phyloP scores from a whole-genome alignment of 2,888 invertebrate species.

The Galeruca laticollis region DNA sequence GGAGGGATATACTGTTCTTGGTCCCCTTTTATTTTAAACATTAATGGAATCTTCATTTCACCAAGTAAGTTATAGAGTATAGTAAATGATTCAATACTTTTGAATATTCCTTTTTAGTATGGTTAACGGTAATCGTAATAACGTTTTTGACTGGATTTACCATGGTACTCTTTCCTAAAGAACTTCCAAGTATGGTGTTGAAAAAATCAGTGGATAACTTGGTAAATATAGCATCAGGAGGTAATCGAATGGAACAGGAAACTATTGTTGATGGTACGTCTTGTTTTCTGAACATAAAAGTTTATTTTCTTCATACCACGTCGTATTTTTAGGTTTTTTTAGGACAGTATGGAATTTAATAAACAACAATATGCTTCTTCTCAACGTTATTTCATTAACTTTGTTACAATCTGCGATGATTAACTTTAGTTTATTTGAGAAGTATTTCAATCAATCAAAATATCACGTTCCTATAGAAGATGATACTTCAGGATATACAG shows the following conservation, averaged over 20 bases:
- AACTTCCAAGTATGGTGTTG: slow-evolving; percentile 69
- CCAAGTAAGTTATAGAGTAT: slow-evolving; percentile 47
- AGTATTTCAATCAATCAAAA: slow-evolving; percentile 71
- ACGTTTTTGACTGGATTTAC: slow-evolving; percentile 67
- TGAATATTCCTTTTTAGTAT: slow-evolving; percentile 62
- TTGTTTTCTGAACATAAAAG: slow-evolving; percentile 1
- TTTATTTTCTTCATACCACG: neutral
- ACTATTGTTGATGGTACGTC: slow-evolving; percentile 51
- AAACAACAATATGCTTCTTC: slow-evolving; percentile 70
- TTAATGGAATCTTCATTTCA: slow-evolving; percentile 53
- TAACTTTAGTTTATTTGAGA: slow-evolving; percentile 71
- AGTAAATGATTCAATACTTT: neutral
- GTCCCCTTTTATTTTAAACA: slow-evolving; percentile 51
- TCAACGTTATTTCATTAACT: slow-evolving; percentile 68
- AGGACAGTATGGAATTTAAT: slow-evolving; percentile 68
- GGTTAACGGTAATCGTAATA: slow-evolving; percentile 67
- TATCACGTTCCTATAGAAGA: slow-evolving; percentile 69
- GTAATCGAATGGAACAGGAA: slow-evolving; percentile 43
- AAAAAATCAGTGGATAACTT: slow-evolving; percentile 71
- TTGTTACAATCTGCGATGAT: slow-evolving; percentile 69
- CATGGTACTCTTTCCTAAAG: slow-evolving; percentile 71
- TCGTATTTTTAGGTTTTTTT: slow-evolving; percentile 62
- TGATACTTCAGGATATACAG: slow-evolving; percentile 68
- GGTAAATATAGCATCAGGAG: slow-evolving; percentile 65
- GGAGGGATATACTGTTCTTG: slow-evolving; percentile 60